Base-by-base conservation (phyloP, 2,113 vertebrate genomes). In the Globicephala melas region DNA sequence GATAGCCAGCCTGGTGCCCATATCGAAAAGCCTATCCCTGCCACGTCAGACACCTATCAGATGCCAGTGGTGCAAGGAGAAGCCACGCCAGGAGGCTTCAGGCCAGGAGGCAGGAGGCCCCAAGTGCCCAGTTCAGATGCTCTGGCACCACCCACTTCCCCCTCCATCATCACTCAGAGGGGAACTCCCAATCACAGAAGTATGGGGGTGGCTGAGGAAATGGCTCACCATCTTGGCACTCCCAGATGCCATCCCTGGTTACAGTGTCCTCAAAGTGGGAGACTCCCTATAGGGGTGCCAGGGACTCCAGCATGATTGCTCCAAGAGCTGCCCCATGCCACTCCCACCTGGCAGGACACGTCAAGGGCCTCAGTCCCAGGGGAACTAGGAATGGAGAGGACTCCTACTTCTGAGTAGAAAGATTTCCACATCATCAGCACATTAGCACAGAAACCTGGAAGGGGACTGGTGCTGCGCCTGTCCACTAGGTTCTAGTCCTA, bases 151-250 rank as follows among this genome's bases (percentile, higher is more conserved):
- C 62, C 47, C 33, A 76, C 68, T 97, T 93, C 36, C 89, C 36
- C 47, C 12, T 83, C 83, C 44, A 47, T 88, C 68, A 91, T 58
- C 79, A 73, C 50, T 71, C 50, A 89, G 36, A 41, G 8, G 23
- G 38, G 63, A 94, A 96, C 74, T 89, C 79, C 28, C 58, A 91
- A 38, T 31, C 68, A 76, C 8, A 38, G n/a, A 91, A 83, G 53
- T 70, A 28, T 3, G 13, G 65, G 58, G 65, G 87, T 63, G 41
- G 91, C 81, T 82, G 20, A 86, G 94, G 71, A 97, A 97, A 76
- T 86, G 68, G 81, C 15, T 96, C 92, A 85, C 82, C 89, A 92
- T 23, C 70, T 85, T 55, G 58, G 70, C 62, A 81, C 79, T 92
- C 83, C 33, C 63, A 80, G 58, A 67, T 18, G 31, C 63, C 71